These are phyloP conservation scores for Oncorhynchus tshawytscha DNA, from an alignment of 2,113 vertebrate species.

Conservation along the genomic window DNA sequence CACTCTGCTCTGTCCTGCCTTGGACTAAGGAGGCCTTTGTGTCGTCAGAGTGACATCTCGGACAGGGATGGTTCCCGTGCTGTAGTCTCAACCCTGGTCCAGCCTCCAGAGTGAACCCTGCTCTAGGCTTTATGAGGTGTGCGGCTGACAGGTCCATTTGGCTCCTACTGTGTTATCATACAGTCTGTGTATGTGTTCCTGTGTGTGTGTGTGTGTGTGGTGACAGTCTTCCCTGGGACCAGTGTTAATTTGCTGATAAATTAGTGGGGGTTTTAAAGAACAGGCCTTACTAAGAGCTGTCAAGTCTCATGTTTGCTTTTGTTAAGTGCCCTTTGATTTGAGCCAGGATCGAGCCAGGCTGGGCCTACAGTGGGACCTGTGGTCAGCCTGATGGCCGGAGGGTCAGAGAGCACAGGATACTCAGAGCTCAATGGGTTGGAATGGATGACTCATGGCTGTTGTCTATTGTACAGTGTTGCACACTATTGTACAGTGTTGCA, in stretches of 20 bases:
- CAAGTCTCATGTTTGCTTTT: constrained; percentile 15
- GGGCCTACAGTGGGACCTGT: constrained; percentile 32
- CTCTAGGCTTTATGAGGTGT: constrained; percentile 53
- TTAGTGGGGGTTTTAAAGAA: constrained; percentile 8
- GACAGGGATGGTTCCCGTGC: constrained; percentile 40
- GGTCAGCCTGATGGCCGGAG: constrained; percentile 41
- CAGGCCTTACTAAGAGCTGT: constrained; percentile 20
- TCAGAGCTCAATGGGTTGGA: constrained; percentile 33
- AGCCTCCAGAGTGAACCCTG: not conserved
- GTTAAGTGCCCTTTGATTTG: constrained; percentile 34
- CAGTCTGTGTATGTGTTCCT: not conserved
- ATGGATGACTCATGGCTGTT: constrained; percentile 17
- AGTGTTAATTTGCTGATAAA: constrained; percentile 12
- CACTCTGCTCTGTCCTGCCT: constrained; percentile 26
- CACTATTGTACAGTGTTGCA: not conserved
- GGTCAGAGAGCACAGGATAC: constrained; percentile 26
- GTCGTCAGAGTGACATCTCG: constrained; percentile 8
- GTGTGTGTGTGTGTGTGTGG: constrained; percentile 13
- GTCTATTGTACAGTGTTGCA: not conserved
- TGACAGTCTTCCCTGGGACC: constrained; percentile 32
- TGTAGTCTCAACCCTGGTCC: constrained; percentile 27
- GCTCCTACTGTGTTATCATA: constrained; percentile 37
- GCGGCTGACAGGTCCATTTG: constrained; percentile 48
- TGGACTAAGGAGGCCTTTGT: constrained; percentile 37
- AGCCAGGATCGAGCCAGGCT: constrained; percentile 40